Evolutionary conservation across 1,140 invertebrate genomes (phyloP), one percentile per base, ranked within the genome.

Genomic region (Thereuonema tuberculata): DNA sequence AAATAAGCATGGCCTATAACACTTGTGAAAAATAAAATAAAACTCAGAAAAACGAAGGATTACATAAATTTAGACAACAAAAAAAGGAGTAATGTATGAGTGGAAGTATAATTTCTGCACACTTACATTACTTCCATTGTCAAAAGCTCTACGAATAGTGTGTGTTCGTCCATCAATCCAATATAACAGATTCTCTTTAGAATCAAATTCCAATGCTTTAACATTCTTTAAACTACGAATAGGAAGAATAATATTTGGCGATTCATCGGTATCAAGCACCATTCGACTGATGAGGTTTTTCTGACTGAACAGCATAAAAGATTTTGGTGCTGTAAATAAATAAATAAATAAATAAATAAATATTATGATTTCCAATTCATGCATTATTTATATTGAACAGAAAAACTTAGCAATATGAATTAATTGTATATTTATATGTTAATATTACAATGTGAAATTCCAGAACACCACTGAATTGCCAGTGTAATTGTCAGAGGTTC

Each of bases 101-200:
- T n/a, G n/a, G n/a, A n/a, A 37, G 31, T 37, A 9, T 9, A 37
- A 37, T 5, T 5, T 37, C 17, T 37, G 5, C 31, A 5, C 17
- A 57, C 63, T 65, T 69, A 73, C 72, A 46, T 68, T 65, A 24
- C 81, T 76, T 57, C 84, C 83, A 73, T 85, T 81, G 59, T 84
- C 79, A 66, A 81, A 66, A 0, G 83, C 81, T 52, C 83, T 77
- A 58, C 83, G 82, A 31, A 94, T 89, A 1, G 80, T 79, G 60
- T 84, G 83, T 1, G 80, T 79, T 46, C 86, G 81, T 1, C 86
- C 84, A 67, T 93, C 89, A 67, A 93, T 86, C 87, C 87, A 90
- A 69, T 88, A 91, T 28, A 90, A 76, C 62, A 81, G 78, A 61
- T 84, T 79, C 14, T 81, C 78, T 15, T 86, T 76, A 2, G 89